Conservation (phyloP, 2,888 invertebrate genomes). For the Thereva unica region DNA sequence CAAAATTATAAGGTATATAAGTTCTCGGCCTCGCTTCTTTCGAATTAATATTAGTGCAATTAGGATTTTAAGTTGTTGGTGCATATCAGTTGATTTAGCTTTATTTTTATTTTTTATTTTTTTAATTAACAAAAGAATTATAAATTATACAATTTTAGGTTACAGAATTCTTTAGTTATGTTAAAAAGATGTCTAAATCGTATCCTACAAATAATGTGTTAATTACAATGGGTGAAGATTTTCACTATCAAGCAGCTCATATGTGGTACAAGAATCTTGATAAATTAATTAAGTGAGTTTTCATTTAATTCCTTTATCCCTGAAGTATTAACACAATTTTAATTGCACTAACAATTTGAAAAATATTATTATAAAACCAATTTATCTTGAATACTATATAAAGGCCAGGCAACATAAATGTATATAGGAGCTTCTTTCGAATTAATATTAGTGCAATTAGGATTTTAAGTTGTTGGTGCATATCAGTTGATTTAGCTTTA, state of each 20-base stretch:
- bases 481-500: constrained; percentile 38
- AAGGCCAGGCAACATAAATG: no score
- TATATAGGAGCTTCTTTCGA: no score
- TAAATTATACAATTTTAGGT: no score
- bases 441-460: background rate
- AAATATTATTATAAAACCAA: background rate
- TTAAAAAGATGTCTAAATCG: constrained; percentile 60
- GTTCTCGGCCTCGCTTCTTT: background rate
- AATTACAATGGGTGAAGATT: constrained; percentile 92
- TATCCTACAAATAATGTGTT: constrained; percentile 77
- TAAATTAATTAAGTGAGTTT: constrained; percentile 77
- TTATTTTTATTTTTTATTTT: no score
- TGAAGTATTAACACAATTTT: background rate
- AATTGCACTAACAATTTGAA: background rate
- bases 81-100: constrained; percentile 37
- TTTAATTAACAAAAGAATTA: no score
- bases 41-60: background rate
- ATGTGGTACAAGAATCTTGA: constrained; percentile 87
- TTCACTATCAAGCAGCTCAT: constrained; percentile 76
- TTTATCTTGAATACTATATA: background rate
- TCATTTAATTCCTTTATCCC: constrained; percentile 42
- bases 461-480: constrained; percentile 33
- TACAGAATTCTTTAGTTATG: constrained; percentile 62
- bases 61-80: constrained; percentile 31
- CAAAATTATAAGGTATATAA: constrained; percentile 69